Conservation (phyloP, 2,888 invertebrate species). For the Odontothrips loti region DNA sequence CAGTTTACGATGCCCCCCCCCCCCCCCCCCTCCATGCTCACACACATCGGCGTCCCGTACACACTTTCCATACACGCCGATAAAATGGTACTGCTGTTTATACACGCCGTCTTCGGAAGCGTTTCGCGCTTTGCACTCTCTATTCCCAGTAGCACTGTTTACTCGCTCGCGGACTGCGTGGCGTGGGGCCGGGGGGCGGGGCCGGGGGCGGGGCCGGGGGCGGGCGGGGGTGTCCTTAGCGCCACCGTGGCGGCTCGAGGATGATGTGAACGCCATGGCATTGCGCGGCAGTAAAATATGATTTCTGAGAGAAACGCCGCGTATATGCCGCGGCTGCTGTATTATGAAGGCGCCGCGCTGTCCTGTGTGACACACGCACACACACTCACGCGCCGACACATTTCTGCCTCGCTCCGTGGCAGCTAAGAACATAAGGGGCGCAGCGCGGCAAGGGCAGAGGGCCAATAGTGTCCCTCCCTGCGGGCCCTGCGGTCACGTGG, state of each 20-base stretch:
- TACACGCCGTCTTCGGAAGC: neutral
- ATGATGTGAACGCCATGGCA: neutral
- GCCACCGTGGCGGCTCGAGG: neutral
- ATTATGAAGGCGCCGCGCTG: no score
- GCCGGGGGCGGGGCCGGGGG: neutral
- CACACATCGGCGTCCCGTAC: no score
- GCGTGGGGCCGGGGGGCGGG: neutral
- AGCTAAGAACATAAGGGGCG: no score
- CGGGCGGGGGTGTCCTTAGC: no score
- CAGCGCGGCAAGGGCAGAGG: no score
- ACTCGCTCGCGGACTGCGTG: neutral
- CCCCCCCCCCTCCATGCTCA: no score
- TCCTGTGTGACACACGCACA: no score
- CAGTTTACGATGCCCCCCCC: neutral
- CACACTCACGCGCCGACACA: no score
- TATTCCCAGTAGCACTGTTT: constrained; percentile 9
- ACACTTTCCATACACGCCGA: no score
- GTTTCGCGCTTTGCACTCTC: neutral
- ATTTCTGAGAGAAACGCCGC: neutral
- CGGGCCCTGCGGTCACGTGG: neutral
- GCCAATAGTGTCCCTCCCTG: no score
- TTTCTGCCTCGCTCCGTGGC: neutral
- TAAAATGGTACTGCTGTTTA: no score
- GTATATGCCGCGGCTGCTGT: neutral
- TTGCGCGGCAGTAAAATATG: constrained; percentile 12